Conservation (phyloP, 2,888 invertebrate species). For the Nemurella pictetii region DNA sequence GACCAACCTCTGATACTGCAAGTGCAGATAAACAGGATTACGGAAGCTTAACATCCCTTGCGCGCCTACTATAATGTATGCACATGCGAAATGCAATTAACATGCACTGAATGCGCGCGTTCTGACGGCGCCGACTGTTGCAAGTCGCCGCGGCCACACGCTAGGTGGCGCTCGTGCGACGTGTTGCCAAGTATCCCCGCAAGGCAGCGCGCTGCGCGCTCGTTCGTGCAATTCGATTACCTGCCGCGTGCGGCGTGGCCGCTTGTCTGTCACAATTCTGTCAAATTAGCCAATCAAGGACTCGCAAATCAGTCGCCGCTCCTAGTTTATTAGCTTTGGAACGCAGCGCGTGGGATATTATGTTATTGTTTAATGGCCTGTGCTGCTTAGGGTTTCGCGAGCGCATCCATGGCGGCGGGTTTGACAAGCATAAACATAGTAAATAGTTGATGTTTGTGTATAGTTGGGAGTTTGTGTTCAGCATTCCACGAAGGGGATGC, state of each 20-base stretch:
- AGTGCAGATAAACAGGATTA: not conserved
- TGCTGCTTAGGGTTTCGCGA: not conserved
- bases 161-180: not conserved
- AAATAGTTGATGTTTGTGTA: not conserved
- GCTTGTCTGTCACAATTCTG: not conserved
- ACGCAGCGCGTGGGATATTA: not conserved
- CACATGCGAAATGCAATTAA: not conserved
- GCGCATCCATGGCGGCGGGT: not conserved
- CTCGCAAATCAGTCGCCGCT: not conserved
- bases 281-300: not conserved
- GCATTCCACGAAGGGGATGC: no score
- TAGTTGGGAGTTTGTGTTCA: not conserved
- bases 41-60: not conserved
- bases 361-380: not conserved
- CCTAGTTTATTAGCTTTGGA: not conserved
- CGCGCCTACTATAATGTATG: no score
- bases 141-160: not conserved
- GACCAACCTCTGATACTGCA: no score
- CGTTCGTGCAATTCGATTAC: not conserved
- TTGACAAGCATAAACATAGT: not conserved
- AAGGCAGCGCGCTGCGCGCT: not conserved
- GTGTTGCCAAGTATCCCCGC: not conserved
- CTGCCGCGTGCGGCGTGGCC: not conserved
- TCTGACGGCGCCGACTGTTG: not conserved
- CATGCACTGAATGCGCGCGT: not conserved